Evolutionary conservation across 1,140 invertebrate genomes (phyloP), one percentile per base, ranked within the genome.

Genomic region (Cherax destructor): DNA sequence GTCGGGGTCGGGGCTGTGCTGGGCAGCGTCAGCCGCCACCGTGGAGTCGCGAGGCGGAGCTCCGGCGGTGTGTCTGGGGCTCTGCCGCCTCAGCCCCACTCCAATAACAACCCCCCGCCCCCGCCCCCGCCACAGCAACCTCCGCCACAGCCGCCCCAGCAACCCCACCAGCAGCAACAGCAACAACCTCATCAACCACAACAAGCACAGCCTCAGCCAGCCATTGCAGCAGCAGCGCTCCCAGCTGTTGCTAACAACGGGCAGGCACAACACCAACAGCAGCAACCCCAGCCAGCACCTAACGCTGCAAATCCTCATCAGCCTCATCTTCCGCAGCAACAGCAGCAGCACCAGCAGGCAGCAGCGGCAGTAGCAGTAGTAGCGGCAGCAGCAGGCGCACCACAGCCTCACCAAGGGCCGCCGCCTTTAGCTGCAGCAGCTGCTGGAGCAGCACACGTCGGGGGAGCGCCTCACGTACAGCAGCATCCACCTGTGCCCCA

Each of bases 331-430:
- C 88, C 56, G 59, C 86, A 83, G 21, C 88, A 87, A 41, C 86
- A 88, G 59, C 86, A 83, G 21, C 88, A 87, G 56, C 86, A 88
- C 18, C 86, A 72, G 16, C 86, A 88, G n/a, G 65, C 79, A 47
- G 77, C 90, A 24, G 77, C 91, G 80, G 96, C 94, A 95, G 95
- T 94, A 95, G 95, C 94, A 92, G 88, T 74, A 69, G 81, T 83
- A 13, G 91, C 56, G 91, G 81, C 89, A n/a, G 91, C 76, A 74
- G 84, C 84, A 92, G 86, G 59, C 47, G 59, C 92, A 76, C 49
- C 88, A n/a, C 85, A 83, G 69, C 69, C 47, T 10, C 85, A 86
- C 74, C 85, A 86, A n/a, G 85, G 85, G 13, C 85, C 85, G 50
- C 85, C 85, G 30, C 69, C 88, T 9, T 50, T 79, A 13, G 76